Percentiles rank a stretch among this genome's conserved stretches.
These are phyloP conservation scores for Epiblema foenella DNA, from an alignment of 2,888 invertebrate species.

Conservation along the genomic window DNA sequence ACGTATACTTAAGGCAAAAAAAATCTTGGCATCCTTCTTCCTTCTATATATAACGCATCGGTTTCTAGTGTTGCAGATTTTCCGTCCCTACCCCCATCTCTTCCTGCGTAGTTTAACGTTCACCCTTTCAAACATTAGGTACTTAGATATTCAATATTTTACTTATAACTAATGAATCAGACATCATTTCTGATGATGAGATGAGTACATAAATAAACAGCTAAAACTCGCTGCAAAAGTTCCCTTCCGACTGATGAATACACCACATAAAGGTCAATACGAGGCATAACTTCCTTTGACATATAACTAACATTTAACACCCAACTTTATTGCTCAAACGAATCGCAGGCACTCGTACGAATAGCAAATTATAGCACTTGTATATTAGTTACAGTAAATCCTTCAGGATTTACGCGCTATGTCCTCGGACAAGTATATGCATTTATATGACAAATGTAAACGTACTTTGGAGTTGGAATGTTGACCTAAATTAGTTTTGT, in stretches of 20 bases:
- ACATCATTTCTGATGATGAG: background rate
- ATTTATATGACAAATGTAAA: constrained; percentile 34
- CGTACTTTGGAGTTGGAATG: constrained; percentile 9
- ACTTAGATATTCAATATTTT: background rate
- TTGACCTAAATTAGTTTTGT: constrained; percentile 9
- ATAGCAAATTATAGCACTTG: constrained; percentile 52
- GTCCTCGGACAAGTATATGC: constrained; percentile 23
- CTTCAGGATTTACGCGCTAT: constrained; percentile 13
- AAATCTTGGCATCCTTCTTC: no score
- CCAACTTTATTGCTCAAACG: constrained; percentile 45
- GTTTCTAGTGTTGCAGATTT: no score
- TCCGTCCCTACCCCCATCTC: background rate
- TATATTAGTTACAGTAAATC: constrained; percentile 22
- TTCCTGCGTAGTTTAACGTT: background rate
- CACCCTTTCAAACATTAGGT: background rate
- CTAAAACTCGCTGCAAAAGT: background rate
- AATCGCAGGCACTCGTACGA: constrained; percentile 51
- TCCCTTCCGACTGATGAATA: background rate
- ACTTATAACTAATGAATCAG: background rate
- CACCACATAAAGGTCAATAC: constrained; percentile 23
- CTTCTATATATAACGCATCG: no score
- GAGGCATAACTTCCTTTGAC: constrained; percentile 25
- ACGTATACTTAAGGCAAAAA: no score
- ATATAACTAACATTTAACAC: constrained; percentile 32
- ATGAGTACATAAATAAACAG: no score